Base-by-base conservation (phyloP, 2,888 invertebrate genomes). In the Pristionchus entomophagus region DNA sequence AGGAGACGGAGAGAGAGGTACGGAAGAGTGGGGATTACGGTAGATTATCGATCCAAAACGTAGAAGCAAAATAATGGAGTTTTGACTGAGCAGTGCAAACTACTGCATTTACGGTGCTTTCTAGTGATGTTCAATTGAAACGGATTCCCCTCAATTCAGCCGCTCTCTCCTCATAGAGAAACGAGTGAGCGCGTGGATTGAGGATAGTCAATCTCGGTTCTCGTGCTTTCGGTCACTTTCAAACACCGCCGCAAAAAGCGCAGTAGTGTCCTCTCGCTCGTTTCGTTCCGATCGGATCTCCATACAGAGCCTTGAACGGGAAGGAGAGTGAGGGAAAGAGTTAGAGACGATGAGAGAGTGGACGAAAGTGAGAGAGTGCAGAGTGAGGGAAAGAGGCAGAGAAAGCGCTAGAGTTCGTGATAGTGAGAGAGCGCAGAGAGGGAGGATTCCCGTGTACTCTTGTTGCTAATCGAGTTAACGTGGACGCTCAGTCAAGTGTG, bases 1-100 rank as follows among this genome's bases (percentile, higher is more conserved):
- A 85, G 32, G 85, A 85, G 77, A 85, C 85, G 2, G 85, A 85
- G 77, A 35, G 73, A 56, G 85, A 85, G 77, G 77, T 85, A 41
- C 26, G 59, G 29, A 26, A 45, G 35, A 29, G 14, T 10, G 1
- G 17, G 10, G 38, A 35, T 22, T 69, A 38, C 65, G 65, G 65
- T 38, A 69, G 22, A 26, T 4, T 59, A 59, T 59, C 29, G 59
- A 59, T 59, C 59, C 4, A 59, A 26, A 8, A 26, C 29, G n/a
- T n/a, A n/a, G n/a, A n/a, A n/a, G n/a, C n/a, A n/a, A n/a, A n/a
- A n/a, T n/a, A n/a, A n/a, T n/a, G n/a, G n/a, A n/a, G n/a, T n/a
- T n/a, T n/a, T n/a, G n/a, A n/a, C n/a, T n/a, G n/a, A n/a, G n/a
- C n/a, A n/a, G n/a, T n/a, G n/a, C n/a, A n/a, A n/a, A n/a, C n/a